These are phyloP conservation scores for Syrmaticus mikado DNA, from an alignment of 2,113 vertebrate species.

Conservation along the genomic window DNA sequence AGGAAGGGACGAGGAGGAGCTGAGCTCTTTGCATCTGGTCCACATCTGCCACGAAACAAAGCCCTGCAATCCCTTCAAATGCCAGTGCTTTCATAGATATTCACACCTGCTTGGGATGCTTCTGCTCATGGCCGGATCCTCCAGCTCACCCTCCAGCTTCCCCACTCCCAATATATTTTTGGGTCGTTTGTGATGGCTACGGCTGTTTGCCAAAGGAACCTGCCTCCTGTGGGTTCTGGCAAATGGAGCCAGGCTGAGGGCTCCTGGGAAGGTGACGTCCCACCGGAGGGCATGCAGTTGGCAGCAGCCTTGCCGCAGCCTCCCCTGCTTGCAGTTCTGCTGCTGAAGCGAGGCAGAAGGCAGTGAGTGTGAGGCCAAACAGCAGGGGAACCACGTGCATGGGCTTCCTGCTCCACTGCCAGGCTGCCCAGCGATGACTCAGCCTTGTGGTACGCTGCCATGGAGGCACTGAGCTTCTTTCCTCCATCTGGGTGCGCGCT, in stretches of 20 bases:
- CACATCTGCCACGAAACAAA: background rate
- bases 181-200: rapidly evolving
- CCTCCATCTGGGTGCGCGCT: background rate
- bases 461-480: background rate
- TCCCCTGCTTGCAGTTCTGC: background rate
- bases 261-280: background rate
- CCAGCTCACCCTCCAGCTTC: background rate
- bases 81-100: background rate
- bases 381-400: background rate
- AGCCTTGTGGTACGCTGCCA: rapidly evolving
- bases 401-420: background rate
- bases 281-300: background rate
- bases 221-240: background rate
- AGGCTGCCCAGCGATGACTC: background rate
- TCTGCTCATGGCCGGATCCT: background rate
- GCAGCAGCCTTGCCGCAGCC: background rate
- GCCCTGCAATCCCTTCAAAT: background rate
- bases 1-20: background rate
- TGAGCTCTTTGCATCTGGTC: background rate
- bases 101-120: background rate
- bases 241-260: background rate
- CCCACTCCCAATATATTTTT: background rate
- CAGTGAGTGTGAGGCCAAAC: background rate
- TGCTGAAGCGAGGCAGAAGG: background rate
- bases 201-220: background rate